Percentiles rank a stretch among this genome's conserved stretches.
Conservation (phyloP, 35 echinoderm and acorn worm genomes). For the Heliocidaris erythrogramma region DNA sequence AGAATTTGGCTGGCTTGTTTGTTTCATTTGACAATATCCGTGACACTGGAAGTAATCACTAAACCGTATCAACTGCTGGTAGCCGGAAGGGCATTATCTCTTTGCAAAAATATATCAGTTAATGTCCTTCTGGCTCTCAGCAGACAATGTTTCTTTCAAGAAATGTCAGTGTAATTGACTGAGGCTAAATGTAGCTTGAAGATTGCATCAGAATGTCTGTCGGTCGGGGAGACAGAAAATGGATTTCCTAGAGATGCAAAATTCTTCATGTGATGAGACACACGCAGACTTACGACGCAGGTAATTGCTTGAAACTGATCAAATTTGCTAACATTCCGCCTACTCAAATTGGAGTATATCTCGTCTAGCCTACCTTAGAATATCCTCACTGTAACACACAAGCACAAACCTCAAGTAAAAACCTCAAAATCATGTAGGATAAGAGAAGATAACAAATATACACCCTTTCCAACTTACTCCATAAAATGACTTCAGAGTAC, state of each 20-base stretch:
- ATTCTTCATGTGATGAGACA: neutral
- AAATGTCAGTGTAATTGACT: neutral
- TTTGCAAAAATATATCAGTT: neutral
- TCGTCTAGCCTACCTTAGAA: neutral
- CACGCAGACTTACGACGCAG: neutral
- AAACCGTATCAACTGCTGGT: neutral
- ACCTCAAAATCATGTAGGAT: neutral
- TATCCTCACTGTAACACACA: neutral
- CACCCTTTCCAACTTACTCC: too few species aligned
- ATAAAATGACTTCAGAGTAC: too few species aligned
- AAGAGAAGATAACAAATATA: neutral
- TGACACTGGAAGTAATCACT: neutral
- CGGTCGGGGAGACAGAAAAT: neutral
- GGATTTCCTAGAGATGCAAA: neutral
- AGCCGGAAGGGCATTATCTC: neutral
- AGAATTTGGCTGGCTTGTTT: too few species aligned
- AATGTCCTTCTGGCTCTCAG: neutral
- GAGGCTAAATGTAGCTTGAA: neutral
- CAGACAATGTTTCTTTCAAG: neutral
- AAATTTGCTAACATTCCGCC: neutral
- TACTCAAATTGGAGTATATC: neutral
- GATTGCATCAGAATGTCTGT: neutral
- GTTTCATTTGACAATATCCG: neutral
- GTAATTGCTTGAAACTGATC: slow-evolving; percentile 2
- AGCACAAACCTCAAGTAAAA: neutral